These are phyloP conservation scores for Ladona fulva DNA, from an alignment of 1,140 invertebrate species.

Conservation along the genomic window DNA sequence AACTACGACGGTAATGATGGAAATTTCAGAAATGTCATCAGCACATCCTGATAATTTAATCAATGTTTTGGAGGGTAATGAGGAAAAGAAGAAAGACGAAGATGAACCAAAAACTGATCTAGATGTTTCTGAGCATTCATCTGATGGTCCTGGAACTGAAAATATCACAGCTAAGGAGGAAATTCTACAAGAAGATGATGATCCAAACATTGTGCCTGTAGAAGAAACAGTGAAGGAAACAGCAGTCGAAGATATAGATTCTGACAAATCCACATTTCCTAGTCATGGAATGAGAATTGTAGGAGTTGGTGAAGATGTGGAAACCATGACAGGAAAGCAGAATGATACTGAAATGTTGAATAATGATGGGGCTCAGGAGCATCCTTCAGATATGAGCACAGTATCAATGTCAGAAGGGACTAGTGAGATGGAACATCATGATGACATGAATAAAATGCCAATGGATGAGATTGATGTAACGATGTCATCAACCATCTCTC, in stretches of 20 bases:
- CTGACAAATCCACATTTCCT: too few relatives aligned
- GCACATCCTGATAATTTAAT: not conserved
- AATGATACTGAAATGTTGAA: too few relatives aligned
- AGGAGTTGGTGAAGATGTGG: too few relatives aligned
- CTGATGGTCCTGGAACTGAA: not conserved
- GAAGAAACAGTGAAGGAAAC: constrained; percentile 23
- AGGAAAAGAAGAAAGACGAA: not conserved
- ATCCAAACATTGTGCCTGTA: constrained; percentile 26
- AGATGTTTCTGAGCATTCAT: not conserved
- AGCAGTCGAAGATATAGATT: constrained; percentile 19
- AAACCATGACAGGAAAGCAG: too few relatives aligned
- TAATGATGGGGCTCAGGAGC: too few relatives aligned
- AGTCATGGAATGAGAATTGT: too few relatives aligned
- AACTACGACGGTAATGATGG: not conserved
- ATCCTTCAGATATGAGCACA: too few relatives aligned
- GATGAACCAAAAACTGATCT: not conserved
- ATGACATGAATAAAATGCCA: not conserved
- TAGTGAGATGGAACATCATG: too few relatives aligned
- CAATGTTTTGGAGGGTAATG: too few relatives aligned
- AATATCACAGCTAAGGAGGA: not conserved
- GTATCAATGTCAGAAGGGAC: too few relatives aligned
- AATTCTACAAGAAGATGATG: constrained; percentile 21
- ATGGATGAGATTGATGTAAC: not conserved
- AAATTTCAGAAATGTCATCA: not conserved
- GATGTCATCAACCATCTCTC: not conserved